Evolutionary conservation across 2,113 vertebrate species (phyloP).

Genomic region (Egretta garzetta): DNA sequence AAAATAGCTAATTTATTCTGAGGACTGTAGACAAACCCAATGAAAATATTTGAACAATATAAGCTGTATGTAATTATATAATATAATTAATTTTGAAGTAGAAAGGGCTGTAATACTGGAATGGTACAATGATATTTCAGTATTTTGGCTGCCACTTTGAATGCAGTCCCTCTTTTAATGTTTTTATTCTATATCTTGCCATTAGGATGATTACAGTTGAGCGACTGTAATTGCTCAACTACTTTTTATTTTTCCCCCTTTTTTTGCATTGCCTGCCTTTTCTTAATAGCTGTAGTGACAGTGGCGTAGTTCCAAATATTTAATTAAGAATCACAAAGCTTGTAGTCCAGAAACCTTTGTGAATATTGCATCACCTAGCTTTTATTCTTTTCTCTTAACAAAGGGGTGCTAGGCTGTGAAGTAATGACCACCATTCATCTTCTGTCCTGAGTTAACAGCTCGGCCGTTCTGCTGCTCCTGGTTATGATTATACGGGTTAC

Average conservation of each 20-base stretch:
- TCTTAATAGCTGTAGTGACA: background rate
- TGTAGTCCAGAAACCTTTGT: background rate
- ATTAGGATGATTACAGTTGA: background rate
- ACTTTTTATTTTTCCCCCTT: background rate
- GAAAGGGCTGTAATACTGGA: background rate
- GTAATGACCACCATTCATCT: background rate
- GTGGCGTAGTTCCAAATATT: background rate
- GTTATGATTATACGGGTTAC: background rate
- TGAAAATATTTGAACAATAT: background rate
- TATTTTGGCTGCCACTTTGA: background rate
- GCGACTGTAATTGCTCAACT: background rate
- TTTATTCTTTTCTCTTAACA: background rate
- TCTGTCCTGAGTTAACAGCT: background rate
- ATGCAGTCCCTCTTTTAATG: background rate
- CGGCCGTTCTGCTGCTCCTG: background rate
- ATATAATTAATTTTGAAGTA: background rate
- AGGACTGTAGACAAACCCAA: background rate
- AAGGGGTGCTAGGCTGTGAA: background rate
- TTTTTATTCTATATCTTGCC: background rate
- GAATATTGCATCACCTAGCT: background rate
- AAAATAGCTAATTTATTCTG: background rate
- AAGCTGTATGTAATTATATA: background rate
- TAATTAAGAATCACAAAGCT: background rate
- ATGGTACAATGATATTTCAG: background rate
- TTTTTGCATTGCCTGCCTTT: background rate